Base-by-base conservation (phyloP, 2,888 invertebrate species). In the Xestoiulus laeticollis region DNA sequence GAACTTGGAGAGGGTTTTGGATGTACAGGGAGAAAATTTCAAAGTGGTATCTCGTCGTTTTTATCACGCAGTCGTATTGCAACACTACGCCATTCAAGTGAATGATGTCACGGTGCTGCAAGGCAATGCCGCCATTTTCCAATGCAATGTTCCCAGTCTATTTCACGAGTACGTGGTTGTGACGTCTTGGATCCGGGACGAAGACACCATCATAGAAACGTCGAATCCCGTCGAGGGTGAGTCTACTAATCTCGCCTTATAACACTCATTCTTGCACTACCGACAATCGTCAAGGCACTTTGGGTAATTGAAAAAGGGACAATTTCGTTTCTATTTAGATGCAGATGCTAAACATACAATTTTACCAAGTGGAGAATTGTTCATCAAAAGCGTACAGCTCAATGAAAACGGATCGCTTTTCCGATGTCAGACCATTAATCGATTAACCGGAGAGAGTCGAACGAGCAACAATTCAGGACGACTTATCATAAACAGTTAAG, bases 401-500 rank as follows among this genome's bases (percentile, higher is more conserved):
- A 88, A 82, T 38, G 89, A 89, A 30, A 87, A 86, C 86, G 87
- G 86, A 26, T 89, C 89, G 26, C 44, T 86, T 19, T 89, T 89
- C 85, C 86, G 88, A n/a, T 89, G 89, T 48, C 89, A 88, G 33
- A 89, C 89, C 44, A 84, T 87, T n/a, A 87, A 89, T 53, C 85
- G 88, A 53, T 85, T 89, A 53, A 89, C 88, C n/a, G 87, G 89
- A 26, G 88, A 89, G 22, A 48, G 86, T 22, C 26, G 89, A 43
- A 86, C 88, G 26, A 88, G 88, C 83, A 86, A 88, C 87, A 88
- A 85, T 48, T 85, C 88, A 14, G 89, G 89, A 33, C 53, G 89
- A 68, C 87, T 89, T 2, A 78, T 89, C 32, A 87, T 89, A 19
- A 89, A 87, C 38, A 89, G 89, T 89, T 86, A 86, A 48, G 33